Percentiles rank a stretch among this genome's conserved stretches.
Conservation (phyloP, 2,113 vertebrate species). For the Chunga burmeisteri region DNA sequence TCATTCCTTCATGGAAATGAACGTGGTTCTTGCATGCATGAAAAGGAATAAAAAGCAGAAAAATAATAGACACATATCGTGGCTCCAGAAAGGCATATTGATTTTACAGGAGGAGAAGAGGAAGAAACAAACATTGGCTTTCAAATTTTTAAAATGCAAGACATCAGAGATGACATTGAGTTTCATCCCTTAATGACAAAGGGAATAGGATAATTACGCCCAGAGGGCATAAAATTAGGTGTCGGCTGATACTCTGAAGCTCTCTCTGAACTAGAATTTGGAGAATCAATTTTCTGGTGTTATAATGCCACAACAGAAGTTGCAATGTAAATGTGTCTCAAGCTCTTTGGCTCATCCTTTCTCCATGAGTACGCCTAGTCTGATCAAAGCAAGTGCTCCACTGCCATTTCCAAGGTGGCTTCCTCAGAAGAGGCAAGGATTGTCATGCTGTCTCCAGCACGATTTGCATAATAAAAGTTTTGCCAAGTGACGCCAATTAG, state of each 20-base stretch:
- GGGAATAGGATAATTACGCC: background rate
- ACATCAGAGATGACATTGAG: background rate
- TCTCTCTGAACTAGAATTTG: background rate
- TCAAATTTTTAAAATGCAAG: background rate
- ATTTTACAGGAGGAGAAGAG: background rate
- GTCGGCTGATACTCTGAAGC: background rate
- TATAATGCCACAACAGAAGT: background rate
- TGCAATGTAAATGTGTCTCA: background rate
- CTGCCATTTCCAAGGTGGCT: background rate
- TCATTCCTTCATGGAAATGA: background rate
- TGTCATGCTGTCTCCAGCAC: background rate
- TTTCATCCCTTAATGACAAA: background rate
- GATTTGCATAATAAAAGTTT: background rate
- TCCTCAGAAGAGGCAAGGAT: background rate
- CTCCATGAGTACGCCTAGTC: background rate
- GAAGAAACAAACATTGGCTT: background rate
- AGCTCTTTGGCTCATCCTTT: background rate
- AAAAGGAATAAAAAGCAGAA: background rate
- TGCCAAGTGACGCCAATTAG: background rate
- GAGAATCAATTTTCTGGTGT: background rate
- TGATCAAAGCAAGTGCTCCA: background rate
- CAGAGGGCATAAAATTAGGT: background rate
- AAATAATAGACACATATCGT: fast-evolving
- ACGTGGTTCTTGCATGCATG: background rate
- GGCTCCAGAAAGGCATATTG: background rate